A percentile compares a stretch with the other conserved stretches of the same genome.
phyloP scores from a whole-genome alignment of 2,113 vertebrate species.

The Capreolus pygargus region DNA sequence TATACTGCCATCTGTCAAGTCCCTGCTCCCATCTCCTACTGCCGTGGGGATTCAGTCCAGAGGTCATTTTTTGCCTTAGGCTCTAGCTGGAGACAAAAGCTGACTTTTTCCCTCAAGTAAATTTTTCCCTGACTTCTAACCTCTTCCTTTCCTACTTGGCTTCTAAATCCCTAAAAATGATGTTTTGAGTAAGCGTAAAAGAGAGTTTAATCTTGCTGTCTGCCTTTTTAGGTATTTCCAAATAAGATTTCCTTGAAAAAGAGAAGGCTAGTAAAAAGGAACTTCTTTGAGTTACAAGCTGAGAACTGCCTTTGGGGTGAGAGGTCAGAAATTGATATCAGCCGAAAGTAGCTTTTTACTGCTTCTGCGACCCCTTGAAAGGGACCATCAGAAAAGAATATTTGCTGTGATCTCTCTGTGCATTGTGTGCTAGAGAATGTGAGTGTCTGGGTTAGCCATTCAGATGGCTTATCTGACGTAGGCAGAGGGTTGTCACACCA shows the following conservation, averaged over 20 bases:
- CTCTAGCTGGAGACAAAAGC: conserved; percentile 55
- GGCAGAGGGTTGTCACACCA: background rate
- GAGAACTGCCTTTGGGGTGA: background rate
- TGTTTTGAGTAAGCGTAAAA: conserved; percentile 20
- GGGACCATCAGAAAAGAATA: background rate
- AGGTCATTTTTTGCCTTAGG: conserved; percentile 1
- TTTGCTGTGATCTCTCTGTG: background rate
- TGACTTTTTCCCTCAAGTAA: conserved; percentile 38
- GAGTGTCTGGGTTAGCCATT: background rate
- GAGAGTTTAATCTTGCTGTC: background rate
- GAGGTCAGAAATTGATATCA: background rate
- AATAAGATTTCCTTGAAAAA: conserved; percentile 23
- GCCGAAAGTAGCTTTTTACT: background rate
- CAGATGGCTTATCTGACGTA: background rate
- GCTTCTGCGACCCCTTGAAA: background rate
- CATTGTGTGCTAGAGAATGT: background rate
- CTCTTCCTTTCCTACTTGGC: conserved; percentile 19
- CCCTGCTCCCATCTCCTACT: conserved; percentile 44
- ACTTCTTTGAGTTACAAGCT: background rate
- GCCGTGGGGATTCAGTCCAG: conserved; percentile 42
- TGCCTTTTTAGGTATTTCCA: background rate
- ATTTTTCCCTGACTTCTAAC: conserved; percentile 49
- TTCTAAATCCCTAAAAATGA: conserved; percentile 33
- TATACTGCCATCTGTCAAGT: conserved; percentile 77
- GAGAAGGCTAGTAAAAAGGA: conserved; percentile 7